Percentiles rank a stretch among this genome's conserved stretches.
Conservation (phyloP, 2,888 invertebrate genomes). For the Cosmia pyralina region DNA sequence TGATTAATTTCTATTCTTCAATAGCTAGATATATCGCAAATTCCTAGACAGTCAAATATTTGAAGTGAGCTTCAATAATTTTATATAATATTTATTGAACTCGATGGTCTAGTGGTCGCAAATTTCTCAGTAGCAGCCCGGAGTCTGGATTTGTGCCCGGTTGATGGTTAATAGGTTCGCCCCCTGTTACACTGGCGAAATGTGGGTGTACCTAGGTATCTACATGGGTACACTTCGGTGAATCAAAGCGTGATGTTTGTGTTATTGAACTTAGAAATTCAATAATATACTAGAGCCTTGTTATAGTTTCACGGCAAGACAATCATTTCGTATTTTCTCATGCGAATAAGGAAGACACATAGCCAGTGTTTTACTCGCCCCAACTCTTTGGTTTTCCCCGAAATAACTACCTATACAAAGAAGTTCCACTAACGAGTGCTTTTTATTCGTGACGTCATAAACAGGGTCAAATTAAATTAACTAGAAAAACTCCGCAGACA, state of each 20-base stretch:
- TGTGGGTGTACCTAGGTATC: too few relatives aligned
- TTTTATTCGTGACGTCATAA: constrained; percentile 5
- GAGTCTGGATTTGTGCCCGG: not conserved
- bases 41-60: constrained; percentile 13
- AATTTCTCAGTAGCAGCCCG: not conserved
- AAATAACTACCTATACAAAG: not conserved
- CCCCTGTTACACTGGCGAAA: too few relatives aligned
- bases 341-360: not conserved
- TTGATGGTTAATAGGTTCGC: too few relatives aligned
- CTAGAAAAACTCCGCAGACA: too few relatives aligned
- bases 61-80: not conserved
- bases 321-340: not conserved
- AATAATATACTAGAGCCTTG: not conserved
- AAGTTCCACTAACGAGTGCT: not conserved
- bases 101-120: too few relatives aligned
- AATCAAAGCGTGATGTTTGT: not conserved
- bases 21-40: not conserved
- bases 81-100: not conserved
- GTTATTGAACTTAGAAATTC: too few relatives aligned
- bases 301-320: not conserved
- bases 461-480: too few relatives aligned
- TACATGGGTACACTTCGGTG: too few relatives aligned
- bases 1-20: constrained; percentile 11
- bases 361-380: not conserved
- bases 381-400: too few relatives aligned